Evolutionary conservation across 2,113 vertebrate species (phyloP).

Genomic region (Dissostichus mawsoni): DNA sequence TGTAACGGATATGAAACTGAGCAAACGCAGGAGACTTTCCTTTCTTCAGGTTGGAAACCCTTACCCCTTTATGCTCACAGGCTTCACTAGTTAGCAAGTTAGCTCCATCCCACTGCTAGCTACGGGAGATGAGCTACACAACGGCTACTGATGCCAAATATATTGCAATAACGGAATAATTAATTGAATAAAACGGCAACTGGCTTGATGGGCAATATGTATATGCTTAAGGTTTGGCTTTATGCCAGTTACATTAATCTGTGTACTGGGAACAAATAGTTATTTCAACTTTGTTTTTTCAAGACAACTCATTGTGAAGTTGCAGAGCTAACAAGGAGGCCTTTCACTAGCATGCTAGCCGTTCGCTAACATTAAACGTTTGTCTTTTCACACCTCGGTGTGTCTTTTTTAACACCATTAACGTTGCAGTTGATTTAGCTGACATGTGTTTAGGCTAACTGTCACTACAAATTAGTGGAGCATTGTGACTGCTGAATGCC

Average conservation of each 20-base stretch:
- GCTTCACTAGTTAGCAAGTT: neutral
- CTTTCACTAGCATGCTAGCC: slow-evolving; percentile 34
- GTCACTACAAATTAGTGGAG: fast-evolving
- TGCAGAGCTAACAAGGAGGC: slow-evolving; percentile 45
- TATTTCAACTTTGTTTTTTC: slow-evolving; percentile 17
- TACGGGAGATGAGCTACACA: neutral
- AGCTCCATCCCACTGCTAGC: neutral
- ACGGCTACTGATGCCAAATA: neutral
- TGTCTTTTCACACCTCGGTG: fast-evolving
- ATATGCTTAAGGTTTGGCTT: fast-evolving
- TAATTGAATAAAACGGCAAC: fast-evolving
- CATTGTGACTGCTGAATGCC: neutral
- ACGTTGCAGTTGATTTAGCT: too few species aligned
- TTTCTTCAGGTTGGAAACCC: neutral
- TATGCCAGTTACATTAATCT: neutral
- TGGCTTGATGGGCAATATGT: fast-evolving
- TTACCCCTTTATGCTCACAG: too few species aligned
- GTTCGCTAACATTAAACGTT: neutral
- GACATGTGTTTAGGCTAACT: neutral
- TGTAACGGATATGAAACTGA: neutral
- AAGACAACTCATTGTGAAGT: slow-evolving; percentile 51
- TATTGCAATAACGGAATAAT: neutral
- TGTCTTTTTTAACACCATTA: neutral
- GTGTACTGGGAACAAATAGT: neutral
- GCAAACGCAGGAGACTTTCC: neutral